Evolutionary conservation across 2,113 vertebrate genomes (phyloP).

Genomic region (Larimichthys polyactis): DNA sequence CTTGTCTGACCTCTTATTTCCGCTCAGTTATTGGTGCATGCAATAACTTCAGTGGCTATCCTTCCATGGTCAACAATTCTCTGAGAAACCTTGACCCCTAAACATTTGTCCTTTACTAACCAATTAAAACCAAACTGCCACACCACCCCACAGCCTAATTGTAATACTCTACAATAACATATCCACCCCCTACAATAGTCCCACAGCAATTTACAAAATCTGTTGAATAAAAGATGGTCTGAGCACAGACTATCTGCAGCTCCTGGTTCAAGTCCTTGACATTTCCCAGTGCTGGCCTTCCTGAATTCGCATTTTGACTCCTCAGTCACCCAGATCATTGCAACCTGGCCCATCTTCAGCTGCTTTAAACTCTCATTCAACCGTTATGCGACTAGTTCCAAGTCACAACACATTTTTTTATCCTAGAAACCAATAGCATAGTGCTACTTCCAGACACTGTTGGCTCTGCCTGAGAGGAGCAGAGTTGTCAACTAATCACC

Average conservation of each 20-base stretch:
- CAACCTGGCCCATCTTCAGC: too few species aligned
- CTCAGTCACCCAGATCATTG: not conserved
- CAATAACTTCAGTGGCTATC: not conserved
- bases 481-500: too few species aligned
- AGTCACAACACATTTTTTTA: not conserved
- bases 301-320: not conserved
- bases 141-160: not conserved
- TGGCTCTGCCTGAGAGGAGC: too few species aligned
- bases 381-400: not conserved
- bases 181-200: not conserved
- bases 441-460: too few species aligned
- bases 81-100: not conserved
- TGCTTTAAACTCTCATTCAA: not conserved
- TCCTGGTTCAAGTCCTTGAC: not conserved
- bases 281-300: not conserved
- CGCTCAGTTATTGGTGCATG: not conserved
- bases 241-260: not conserved
- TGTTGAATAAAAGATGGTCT: not conserved
- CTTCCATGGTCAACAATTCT: not conserved
- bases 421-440: not conserved
- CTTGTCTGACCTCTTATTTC: constrained; percentile 3
- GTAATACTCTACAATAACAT: not conserved
- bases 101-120: not conserved
- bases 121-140: not conserved
- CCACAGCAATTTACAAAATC: not conserved